phyloP scores from a whole-genome alignment of 2,888 invertebrate species.

The Lasioglossum malachurum region DNA sequence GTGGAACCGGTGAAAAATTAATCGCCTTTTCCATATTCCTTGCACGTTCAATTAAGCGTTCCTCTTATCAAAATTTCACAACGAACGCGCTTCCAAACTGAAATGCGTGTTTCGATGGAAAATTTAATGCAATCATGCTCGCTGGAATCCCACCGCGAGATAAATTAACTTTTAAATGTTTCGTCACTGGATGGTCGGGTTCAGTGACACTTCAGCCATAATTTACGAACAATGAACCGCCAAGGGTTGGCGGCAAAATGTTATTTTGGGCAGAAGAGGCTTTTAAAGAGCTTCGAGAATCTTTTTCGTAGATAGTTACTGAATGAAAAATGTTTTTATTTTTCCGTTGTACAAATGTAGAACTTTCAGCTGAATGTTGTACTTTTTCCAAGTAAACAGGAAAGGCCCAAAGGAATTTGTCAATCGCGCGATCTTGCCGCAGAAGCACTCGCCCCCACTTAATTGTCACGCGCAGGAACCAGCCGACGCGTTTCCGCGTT shows the following conservation, averaged over 20 bases:
- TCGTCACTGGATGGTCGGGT: not conserved
- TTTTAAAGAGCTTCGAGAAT: too few relatives aligned
- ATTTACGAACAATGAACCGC: not conserved
- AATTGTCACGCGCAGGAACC: constrained; percentile 18
- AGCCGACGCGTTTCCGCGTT: constrained; percentile 22
- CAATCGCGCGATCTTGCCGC: constrained; percentile 1
- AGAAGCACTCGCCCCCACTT: not conserved
- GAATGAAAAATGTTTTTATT: not conserved
- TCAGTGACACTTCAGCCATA: not conserved
- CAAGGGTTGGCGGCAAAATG: not conserved
- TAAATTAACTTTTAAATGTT: not conserved
- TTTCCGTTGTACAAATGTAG: not conserved
- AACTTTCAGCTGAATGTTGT: not conserved
- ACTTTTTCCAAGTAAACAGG: not conserved
- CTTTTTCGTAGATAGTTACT: too few relatives aligned
- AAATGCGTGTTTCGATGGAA: not conserved
- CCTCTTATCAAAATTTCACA: constrained; percentile 4
- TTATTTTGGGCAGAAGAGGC: not conserved
- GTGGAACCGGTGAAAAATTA: not conserved
- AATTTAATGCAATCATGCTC: not conserved
- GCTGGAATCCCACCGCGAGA: not conserved
- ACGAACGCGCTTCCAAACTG: not conserved
- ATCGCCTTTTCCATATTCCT: not conserved
- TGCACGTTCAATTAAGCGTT: not conserved
- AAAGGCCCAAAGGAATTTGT: not conserved